Conservation (phyloP, 1,140 invertebrate genomes). For the Ostrea denselamellosa region DNA sequence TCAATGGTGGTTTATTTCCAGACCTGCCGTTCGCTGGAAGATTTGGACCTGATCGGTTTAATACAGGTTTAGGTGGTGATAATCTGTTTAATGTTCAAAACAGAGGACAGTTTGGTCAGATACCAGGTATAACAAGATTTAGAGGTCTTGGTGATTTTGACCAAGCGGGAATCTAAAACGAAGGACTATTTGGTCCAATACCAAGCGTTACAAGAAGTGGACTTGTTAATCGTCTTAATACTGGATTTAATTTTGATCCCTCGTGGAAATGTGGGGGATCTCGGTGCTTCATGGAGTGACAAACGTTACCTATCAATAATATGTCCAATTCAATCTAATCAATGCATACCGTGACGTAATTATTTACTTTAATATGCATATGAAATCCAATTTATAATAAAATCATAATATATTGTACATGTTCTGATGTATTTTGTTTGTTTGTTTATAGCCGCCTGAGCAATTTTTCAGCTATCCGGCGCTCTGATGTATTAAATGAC, state of each 20-base stretch:
- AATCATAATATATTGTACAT: no score
- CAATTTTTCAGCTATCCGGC: no score
- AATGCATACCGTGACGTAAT: neutral
- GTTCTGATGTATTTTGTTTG: no score
- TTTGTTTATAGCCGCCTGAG: no score
- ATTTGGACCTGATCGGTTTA: neutral
- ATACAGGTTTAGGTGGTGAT: neutral
- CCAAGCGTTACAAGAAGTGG: no score
- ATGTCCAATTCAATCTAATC: neutral
- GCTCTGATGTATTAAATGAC: no score
- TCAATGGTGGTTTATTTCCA: neutral
- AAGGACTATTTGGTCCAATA: no score
- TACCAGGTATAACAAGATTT: neutral
- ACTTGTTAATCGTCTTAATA: no score
- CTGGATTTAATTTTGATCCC: neutral
- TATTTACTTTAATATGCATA: neutral
- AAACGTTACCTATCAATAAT: neutral
- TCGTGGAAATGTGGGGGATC: slow-evolving; percentile 19
- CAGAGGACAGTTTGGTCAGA: neutral
- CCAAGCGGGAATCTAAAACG: no score
- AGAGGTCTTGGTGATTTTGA: slow-evolving; percentile 2
- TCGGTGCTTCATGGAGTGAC: neutral
- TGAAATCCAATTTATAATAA: neutral
- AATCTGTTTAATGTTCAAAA: neutral
- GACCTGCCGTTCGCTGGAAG: neutral